These are phyloP conservation scores for Borostomias antarcticus DNA, from an alignment of 2,797 vertebrate species.

Conservation along the genomic window DNA sequence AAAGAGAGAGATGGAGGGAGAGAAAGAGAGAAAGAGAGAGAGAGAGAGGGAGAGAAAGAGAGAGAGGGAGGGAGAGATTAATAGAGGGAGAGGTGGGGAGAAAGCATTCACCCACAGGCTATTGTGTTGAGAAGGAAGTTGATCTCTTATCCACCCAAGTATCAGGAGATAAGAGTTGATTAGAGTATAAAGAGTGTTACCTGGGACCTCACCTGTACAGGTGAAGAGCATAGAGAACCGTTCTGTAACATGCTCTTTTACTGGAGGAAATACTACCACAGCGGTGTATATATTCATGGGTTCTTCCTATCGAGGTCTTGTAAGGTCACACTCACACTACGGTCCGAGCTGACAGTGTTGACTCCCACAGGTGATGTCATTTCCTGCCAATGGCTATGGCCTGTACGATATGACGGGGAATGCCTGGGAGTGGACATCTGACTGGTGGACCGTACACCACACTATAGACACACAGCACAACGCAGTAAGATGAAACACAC, in stretches of 20 bases:
- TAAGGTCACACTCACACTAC: not conserved
- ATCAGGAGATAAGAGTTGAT: constrained; percentile 35
- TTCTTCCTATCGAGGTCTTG: no score
- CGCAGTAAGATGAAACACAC: constrained; percentile 88
- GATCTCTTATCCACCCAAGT: constrained; percentile 16
- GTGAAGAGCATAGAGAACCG: constrained; percentile 30
- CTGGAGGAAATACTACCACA: not conserved
- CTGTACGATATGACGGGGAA: constrained; percentile 95
- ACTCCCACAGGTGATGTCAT: constrained; percentile 83
- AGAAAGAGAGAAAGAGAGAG: constrained; percentile 23
- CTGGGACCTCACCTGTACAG: constrained; percentile 25
- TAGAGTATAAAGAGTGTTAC: constrained; percentile 24
- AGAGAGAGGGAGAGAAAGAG: not conserved
- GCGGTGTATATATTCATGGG: not conserved
- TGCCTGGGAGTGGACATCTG: constrained; percentile 95
- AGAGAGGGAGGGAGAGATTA: no score
- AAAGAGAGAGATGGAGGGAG: no score
- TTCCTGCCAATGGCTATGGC: constrained; percentile 90
- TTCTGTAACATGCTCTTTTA: constrained; percentile 15
- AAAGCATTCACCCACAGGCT: constrained; percentile 5
- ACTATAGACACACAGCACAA: constrained; percentile 71
- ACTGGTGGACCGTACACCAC: constrained; percentile 93
- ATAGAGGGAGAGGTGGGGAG: not conserved
- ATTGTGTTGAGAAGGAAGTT: constrained; percentile 13
- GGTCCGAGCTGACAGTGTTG: not conserved